A percentile compares a stretch with the other conserved stretches of the same genome.
Evolutionary conservation across 2,797 vertebrate species (phyloP).

Genomic region (Poeciliopsis presidionis): DNA sequence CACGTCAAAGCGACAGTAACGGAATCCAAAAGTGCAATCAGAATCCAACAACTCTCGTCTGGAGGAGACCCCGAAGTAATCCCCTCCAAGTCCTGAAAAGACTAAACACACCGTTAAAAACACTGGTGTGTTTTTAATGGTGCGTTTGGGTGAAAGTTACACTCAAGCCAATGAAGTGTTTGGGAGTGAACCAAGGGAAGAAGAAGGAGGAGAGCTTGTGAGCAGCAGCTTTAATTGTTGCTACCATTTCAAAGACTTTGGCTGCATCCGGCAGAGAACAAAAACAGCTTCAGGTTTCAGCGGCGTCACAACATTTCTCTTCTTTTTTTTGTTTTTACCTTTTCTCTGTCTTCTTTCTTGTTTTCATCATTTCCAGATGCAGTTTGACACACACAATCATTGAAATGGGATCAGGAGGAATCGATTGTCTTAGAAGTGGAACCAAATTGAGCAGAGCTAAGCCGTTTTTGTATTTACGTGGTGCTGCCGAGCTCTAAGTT

Average conservation of each 20-base stretch:
- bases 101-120: conserved; percentile 42
- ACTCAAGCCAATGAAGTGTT: conserved; percentile 23
- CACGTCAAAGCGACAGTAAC: conserved; percentile 16
- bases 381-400: conserved; percentile 25
- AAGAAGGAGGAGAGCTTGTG: conserved; percentile 44
- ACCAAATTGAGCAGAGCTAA: conserved; percentile 67
- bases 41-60: conserved; percentile 5
- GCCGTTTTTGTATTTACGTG: conserved; percentile 65
- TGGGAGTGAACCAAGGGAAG: conserved; percentile 44
- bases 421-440: conserved; percentile 70
- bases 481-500: conserved; percentile 50
- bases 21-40: conserved; percentile 7
- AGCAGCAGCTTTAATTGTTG: conserved; percentile 62
- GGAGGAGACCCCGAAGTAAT: conserved; percentile 48
- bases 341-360: not conserved
- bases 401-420: conserved; percentile 58
- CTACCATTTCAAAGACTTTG: conserved; percentile 74
- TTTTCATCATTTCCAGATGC: conserved; percentile 55
- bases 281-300: conserved; percentile 58
- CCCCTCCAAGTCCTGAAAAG: conserved; percentile 40
- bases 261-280: conserved; percentile 51
- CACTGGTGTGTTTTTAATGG: not conserved
- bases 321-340: not conserved
- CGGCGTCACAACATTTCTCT: conserved; percentile 53
- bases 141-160: conserved; percentile 23